Base-by-base conservation (phyloP, 2,797 vertebrate genomes). In the Leuciscus waleckii region DNA sequence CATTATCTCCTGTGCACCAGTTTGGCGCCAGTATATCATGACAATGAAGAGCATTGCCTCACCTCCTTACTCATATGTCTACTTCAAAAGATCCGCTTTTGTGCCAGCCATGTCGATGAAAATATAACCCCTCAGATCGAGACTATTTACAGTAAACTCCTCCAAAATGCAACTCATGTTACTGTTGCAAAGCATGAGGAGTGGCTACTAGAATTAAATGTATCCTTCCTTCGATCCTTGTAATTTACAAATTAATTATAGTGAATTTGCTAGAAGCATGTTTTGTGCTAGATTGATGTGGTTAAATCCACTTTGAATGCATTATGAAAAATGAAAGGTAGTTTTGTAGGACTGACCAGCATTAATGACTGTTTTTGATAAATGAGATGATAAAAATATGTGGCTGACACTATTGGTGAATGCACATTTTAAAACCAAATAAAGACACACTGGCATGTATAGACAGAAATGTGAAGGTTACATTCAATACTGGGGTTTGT, bases 21-120 rank as follows among this genome's bases (percentile, higher is more conserved):
- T 82, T 77, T 78, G 81, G 75, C 76, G 41, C 81, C 71, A 69
- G 81, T 71, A 83, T 79, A 83, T 86, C 43, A 77, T 86, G 16
- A 56, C 76, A 71, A 39, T 17, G 51, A 75, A 37, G 35, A 67
- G 41, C 32, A 39, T 74, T 82, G 56, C 70, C 69, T 82, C 26
- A 73, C 19, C 37, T 82, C 41, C 70, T 74, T 41, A 65, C 29
- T 61, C 35, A 26, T 56, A n/a, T 17, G 41, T 49, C 41, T 71
- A 73, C 68, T 73, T 71, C 39, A 82, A 32, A 46, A 16, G 26
- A 82, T 82, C 51, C 5, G 37, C 37, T 43, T 29, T 73, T 82
- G 51, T 39, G 54, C 35, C 75, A 77, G 54, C 51, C 75, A 41
- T 41, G 75, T 82, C 58, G 14, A 82, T 81, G 46, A n/a, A 56